Conservation (phyloP, 2,888 invertebrate species). For the Osmoderma eremita region DNA sequence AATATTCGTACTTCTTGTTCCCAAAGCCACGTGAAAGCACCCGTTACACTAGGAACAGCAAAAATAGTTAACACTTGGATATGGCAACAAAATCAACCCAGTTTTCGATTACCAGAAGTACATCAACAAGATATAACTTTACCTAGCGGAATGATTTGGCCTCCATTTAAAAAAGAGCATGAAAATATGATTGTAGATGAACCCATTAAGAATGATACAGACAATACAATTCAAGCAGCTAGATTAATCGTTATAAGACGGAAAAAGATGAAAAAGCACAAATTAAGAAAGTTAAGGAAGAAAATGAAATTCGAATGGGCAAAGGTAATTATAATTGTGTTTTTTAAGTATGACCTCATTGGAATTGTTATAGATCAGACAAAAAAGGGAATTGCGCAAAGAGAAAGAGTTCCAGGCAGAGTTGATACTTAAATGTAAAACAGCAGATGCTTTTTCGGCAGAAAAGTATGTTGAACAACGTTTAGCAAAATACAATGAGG, state of each 20-base stretch:
- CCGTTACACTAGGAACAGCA: neutral
- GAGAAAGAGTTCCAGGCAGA: constrained; percentile 82
- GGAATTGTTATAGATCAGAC: constrained; percentile 71
- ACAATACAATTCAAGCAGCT: constrained; percentile 73
- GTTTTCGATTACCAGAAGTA: constrained; percentile 53
- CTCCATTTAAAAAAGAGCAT: constrained; percentile 18
- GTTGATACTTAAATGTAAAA: constrained; percentile 74
- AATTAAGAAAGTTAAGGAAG: constrained; percentile 81
- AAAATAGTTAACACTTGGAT: constrained; percentile 54
- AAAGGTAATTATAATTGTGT: constrained; percentile 64
- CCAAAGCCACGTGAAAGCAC: constrained; percentile 12
- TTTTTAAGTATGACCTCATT: no score
- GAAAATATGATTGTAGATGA: constrained; percentile 51
- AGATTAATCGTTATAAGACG: constrained; percentile 80
- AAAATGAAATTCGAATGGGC: constrained; percentile 81
- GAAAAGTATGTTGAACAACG: constrained; percentile 75
- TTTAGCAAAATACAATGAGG: constrained; percentile 65
- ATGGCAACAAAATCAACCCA: constrained; percentile 54
- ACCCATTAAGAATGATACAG: constrained; percentile 48
- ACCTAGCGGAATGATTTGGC: constrained; percentile 48
- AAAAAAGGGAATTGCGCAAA: constrained; percentile 76
- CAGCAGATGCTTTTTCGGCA: constrained; percentile 81
- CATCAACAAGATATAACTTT: constrained; percentile 51
- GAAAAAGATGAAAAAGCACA: constrained; percentile 89
- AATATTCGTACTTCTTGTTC: constrained; percentile 12